Evolutionary conservation across 1,140 invertebrate genomes (phyloP), one percentile per base, ranked within the genome.

Genomic region (Dendrolimus punctatus): DNA sequence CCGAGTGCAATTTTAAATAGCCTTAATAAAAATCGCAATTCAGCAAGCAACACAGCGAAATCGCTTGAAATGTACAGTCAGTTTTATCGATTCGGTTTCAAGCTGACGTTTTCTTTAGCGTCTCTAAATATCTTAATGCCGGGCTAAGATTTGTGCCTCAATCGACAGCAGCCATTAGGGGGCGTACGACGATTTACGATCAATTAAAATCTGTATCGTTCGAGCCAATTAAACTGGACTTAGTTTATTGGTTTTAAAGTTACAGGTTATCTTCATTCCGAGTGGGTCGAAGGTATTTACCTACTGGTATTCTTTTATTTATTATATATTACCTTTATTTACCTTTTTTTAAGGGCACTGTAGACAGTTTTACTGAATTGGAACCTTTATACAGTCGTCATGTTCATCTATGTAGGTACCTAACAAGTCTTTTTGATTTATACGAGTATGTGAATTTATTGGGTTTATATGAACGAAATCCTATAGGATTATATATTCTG

Each of bases 171-270:
- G 57, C 68, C 66, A 75, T 80, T 79, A 80, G 64, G 60, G 55
- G 53, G 55, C 53, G 57, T 62, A 52, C 37, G 42, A 39, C 58
- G 70, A 81, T 79, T 82, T 82, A 85, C 64, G 68, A 64, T 64
- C 80, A 85, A 85, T 85, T 85, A 84, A 85, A 84, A 82, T 80
- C 69, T 80, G 80, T 80, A 81, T 74, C 68, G 63, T 66, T 23
- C 56, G 67, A 58, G 62, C 73, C 79, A 85, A 83, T 85, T 85
- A 83, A 85, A 77, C 61, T 55, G 62, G 59, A 59, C 65, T 71
- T 71, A 58, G 66, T 85, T 80, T 82, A 84, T 80, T 73, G 59
- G 64, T 71, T 74, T 82, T 70, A 71, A 62, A 56, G 52, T 53
- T 47, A 66, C 55, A 55, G 56, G 71, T 79, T 79, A 80, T 79